Percentiles rank a stretch among this genome's conserved stretches.
These are phyloP conservation scores for Pseudobourletiella spinata DNA, from an alignment of 1,140 invertebrate genomes.

Conservation along the genomic window DNA sequence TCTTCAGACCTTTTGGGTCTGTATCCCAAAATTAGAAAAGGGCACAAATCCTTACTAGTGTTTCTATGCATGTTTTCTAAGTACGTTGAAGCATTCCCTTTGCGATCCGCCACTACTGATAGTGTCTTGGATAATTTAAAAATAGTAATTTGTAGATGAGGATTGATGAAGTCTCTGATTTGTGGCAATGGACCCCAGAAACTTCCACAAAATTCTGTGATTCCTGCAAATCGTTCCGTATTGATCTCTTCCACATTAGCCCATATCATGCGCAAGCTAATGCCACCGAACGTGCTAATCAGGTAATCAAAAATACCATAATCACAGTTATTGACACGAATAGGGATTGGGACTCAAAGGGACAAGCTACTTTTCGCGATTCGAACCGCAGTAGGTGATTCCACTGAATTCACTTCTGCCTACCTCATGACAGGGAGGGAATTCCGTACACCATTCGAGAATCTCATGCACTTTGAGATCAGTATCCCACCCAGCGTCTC, in stretches of 20 bases:
- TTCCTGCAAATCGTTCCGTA: slow-evolving; percentile 1
- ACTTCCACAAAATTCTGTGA: slow-evolving; percentile 3
- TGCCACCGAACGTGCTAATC: slow-evolving; percentile 25
- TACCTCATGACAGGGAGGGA: slow-evolving; percentile 41
- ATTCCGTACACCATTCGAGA: slow-evolving; percentile 28
- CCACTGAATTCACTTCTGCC: slow-evolving; percentile 40
- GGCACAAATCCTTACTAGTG: neutral
- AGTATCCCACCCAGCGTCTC: neutral
- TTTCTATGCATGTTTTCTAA: neutral
- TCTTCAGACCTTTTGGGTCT: neutral
- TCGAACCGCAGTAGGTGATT: slow-evolving; percentile 39
- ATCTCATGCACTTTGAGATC: neutral
- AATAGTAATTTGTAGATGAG: slow-evolving; percentile 3
- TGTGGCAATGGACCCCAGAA: slow-evolving; percentile 14
- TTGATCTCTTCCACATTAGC: slow-evolving; percentile 16
- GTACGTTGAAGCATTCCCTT: slow-evolving; percentile 44
- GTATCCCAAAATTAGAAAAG: neutral
- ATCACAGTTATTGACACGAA: slow-evolving; percentile 21
- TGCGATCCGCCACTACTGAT: slow-evolving; percentile 38
- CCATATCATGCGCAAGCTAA: slow-evolving; percentile 33
- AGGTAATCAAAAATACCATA: slow-evolving; percentile 27
- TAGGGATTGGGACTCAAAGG: slow-evolving; percentile 38
- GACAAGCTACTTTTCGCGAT: slow-evolving; percentile 41
- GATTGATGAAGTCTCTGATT: slow-evolving; percentile 4
- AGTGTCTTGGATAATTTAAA: slow-evolving; percentile 5